phyloP scores from a whole-genome alignment of 2,113 vertebrate genomes.

The Oceanodroma tethys region DNA sequence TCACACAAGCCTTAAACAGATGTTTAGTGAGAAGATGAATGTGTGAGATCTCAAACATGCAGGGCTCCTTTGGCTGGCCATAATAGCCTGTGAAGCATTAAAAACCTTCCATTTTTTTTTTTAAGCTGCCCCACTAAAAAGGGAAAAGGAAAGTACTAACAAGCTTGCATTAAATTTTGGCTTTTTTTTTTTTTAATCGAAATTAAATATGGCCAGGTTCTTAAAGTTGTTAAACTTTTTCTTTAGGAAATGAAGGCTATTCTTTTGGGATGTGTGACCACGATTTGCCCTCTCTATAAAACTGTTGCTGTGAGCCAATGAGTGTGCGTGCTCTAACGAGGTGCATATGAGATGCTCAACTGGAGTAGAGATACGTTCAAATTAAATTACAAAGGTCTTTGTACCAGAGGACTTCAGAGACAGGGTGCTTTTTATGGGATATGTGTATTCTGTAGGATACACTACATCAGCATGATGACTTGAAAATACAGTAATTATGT shows the following conservation, averaged over 20 bases:
- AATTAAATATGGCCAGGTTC: not conserved
- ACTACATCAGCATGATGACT: not conserved
- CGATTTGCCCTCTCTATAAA: not conserved
- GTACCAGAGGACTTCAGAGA: not conserved
- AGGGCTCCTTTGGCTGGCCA: slow-evolving; percentile 52
- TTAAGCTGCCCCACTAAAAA: slow-evolving; percentile 13
- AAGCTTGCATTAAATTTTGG: slow-evolving; percentile 12
- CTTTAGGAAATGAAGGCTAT: not conserved
- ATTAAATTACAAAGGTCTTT: not conserved
- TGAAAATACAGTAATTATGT: not conserved
- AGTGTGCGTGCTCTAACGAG: not conserved
- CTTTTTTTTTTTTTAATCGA: not conserved
- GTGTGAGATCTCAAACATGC: slow-evolving; percentile 57
- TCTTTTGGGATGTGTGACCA: not conserved
- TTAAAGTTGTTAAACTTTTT: slow-evolving; percentile 8
- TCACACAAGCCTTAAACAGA: slow-evolving; percentile 79
- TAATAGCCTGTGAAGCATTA: slow-evolving; percentile 59
- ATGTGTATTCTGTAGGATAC: not conserved
- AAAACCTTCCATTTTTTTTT: not conserved
- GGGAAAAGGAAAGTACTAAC: slow-evolving; percentile 17
- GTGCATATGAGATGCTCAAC: not conserved
- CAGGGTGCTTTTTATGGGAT: not conserved
- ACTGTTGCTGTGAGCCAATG: not conserved
- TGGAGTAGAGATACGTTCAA: not conserved
- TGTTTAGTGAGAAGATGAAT: slow-evolving; percentile 77